These are phyloP conservation scores for Epinephelus lanceolatus DNA, from an alignment of 2,113 vertebrate species.

Conservation along the genomic window DNA sequence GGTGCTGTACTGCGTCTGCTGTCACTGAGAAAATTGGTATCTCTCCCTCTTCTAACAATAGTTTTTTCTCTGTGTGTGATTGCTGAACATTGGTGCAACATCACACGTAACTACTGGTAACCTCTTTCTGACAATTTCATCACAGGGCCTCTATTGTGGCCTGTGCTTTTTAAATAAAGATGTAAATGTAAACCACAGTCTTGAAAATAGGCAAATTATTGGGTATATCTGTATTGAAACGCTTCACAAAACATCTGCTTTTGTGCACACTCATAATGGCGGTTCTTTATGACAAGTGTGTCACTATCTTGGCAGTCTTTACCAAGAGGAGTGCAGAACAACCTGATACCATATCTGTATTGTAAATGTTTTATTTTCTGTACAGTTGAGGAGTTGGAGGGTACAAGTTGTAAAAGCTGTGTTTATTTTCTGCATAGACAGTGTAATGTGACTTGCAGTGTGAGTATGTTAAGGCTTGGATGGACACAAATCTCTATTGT, in stretches of 20 bases:
- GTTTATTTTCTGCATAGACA: neutral
- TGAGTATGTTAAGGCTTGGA: neutral
- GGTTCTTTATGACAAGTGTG: neutral
- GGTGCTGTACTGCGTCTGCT: constrained; percentile 11
- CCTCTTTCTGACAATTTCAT: constrained; percentile 58
- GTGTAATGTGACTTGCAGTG: neutral
- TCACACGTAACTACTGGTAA: constrained; percentile 48
- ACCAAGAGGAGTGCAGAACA: neutral
- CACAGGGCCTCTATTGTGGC: constrained; percentile 29
- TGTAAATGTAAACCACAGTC: constrained; percentile 32
- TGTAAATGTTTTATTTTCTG: constrained; percentile 4
- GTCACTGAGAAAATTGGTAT: constrained; percentile 51
- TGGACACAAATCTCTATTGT: neutral
- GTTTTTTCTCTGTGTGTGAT: constrained; percentile 48
- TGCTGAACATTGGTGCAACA: constrained; percentile 53
- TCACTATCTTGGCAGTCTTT: neutral
- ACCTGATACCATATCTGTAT: neutral
- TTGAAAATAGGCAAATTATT: constrained; percentile 36
- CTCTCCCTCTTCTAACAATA: constrained; percentile 48
- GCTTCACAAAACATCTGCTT: constrained; percentile 31
- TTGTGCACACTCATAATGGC: neutral
- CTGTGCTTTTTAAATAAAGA: constrained; percentile 45
- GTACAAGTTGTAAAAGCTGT: neutral
- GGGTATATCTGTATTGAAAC: constrained; percentile 3
- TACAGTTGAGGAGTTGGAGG: neutral